Conservation (phyloP, 2,888 invertebrate species). For the Xylota sylvarum region DNA sequence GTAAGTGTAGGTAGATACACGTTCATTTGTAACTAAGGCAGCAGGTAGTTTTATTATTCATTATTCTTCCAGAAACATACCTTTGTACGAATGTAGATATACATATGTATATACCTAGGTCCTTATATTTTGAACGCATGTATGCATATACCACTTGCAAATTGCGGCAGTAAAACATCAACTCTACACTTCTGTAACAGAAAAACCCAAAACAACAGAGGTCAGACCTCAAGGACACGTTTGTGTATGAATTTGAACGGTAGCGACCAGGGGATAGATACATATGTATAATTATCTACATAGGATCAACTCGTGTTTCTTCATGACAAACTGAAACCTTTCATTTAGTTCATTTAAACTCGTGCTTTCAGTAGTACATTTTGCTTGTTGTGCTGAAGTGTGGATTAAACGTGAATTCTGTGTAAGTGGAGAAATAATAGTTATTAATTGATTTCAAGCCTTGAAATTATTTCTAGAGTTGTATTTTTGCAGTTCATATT, state of each 20-base stretch:
- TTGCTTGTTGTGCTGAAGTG: slow-evolving; percentile 38
- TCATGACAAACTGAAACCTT: slow-evolving; percentile 14
- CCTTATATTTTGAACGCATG: background rate
- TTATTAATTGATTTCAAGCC: background rate
- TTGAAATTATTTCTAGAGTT: background rate
- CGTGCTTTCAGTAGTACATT: slow-evolving; percentile 51
- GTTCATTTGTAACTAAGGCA: background rate
- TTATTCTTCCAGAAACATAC: too few species aligned
- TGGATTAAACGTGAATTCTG: slow-evolving; percentile 35
- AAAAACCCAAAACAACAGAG: slow-evolving; percentile 7
- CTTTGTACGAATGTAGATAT: too few species aligned
- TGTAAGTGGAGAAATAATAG: slow-evolving; percentile 32
- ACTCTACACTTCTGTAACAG: background rate
- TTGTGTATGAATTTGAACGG: background rate
- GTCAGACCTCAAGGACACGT: slow-evolving; percentile 28
- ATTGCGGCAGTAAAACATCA: slow-evolving; percentile 14
- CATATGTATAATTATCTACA: background rate
- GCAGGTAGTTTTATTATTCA: slow-evolving; percentile 16
- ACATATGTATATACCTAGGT: background rate
- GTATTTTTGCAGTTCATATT: background rate
- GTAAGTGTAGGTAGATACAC: background rate
- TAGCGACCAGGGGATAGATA: background rate
- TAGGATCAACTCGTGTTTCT: slow-evolving; percentile 22
- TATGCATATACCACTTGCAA: background rate
- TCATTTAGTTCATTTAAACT: slow-evolving; percentile 50